Conservation (phyloP, 2,888 invertebrate genomes). For the Isoperla grammatica region DNA sequence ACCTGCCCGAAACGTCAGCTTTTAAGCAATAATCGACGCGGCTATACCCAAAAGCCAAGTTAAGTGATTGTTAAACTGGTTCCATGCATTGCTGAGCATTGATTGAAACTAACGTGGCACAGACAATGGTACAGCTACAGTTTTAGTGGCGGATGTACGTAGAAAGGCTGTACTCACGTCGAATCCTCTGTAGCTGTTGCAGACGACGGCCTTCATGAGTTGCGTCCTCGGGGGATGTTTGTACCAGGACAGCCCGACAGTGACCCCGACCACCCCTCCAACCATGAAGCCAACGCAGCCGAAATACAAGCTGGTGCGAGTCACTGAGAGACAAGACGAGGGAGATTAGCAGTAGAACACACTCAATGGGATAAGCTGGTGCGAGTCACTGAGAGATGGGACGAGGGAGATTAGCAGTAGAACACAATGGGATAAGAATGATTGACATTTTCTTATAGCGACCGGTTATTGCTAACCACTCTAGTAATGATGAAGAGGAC, state of each 20-base stretch:
- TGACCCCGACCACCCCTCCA: constrained; percentile 41
- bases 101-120: no score
- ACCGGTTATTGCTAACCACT: no score
- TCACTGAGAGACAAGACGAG: constrained; percentile 35
- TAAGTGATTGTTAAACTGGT: no score
- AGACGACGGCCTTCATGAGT: constrained; percentile 43
- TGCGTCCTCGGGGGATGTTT: constrained; percentile 35
- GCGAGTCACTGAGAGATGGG: constrained; percentile 37
- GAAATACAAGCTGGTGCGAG: constrained; percentile 39
- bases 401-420: constrained; percentile 11
- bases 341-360: constrained; percentile 6
- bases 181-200: constrained; percentile 40
- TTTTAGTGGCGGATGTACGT: no score
- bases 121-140: no score
- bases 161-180: constrained; percentile 41
- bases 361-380: constrained; percentile 39
- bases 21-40: no score
- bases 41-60: no score
- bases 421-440: no score
- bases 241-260: constrained; percentile 39
- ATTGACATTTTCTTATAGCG: no score
- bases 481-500: no score
- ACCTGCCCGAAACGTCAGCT: no score
- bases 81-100: no score
- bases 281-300: constrained; percentile 42